A percentile compares a stretch with the other conserved stretches of the same genome.
phyloP scores from a whole-genome alignment of 1,140 invertebrate genomes.

The Ruditapes philippinarum region DNA sequence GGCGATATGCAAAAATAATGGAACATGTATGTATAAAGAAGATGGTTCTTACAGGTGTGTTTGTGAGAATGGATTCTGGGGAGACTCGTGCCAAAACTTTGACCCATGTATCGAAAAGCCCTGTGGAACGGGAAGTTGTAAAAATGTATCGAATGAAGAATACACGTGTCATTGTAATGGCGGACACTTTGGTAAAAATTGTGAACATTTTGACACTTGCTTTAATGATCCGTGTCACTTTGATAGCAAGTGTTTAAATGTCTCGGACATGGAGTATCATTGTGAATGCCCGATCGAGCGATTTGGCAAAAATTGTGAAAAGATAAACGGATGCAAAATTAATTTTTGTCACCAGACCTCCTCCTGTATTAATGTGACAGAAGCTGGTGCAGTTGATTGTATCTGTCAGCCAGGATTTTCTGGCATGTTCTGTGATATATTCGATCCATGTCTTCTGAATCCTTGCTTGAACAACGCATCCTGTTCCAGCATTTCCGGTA shows the following conservation, averaged over 20 bases:
- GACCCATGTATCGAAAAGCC: slow-evolving; percentile 80
- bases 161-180: slow-evolving; percentile 76
- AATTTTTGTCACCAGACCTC: slow-evolving; percentile 70
- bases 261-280: slow-evolving; percentile 86
- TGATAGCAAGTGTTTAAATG: slow-evolving; percentile 66
- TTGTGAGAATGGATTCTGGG: slow-evolving; percentile 83
- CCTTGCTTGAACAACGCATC: slow-evolving; percentile 62
- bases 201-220: slow-evolving; percentile 79
- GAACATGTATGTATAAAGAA: slow-evolving; percentile 77
- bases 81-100: slow-evolving; percentile 79
- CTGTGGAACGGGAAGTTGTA: slow-evolving; percentile 78
- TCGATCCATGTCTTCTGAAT: slow-evolving; percentile 32
- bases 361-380: slow-evolving; percentile 19
- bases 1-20: slow-evolving; percentile 78
- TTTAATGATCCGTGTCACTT: slow-evolving; percentile 67
- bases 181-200: slow-evolving; percentile 76
- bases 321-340: slow-evolving; percentile 69
- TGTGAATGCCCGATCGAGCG: slow-evolving; percentile 75
- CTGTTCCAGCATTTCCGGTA: not conserved
- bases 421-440: slow-evolving; percentile 31
- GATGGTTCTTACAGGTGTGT: slow-evolving; percentile 76
- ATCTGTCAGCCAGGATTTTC: not conserved
- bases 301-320: slow-evolving; percentile 74
- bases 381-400: slow-evolving; percentile 21
- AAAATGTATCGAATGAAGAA: slow-evolving; percentile 50